Percentiles rank a stretch among this genome's conserved stretches.
These are phyloP conservation scores for Pelusios castaneus DNA, from an alignment of 2,113 vertebrate genomes.

Conservation along the genomic window DNA sequence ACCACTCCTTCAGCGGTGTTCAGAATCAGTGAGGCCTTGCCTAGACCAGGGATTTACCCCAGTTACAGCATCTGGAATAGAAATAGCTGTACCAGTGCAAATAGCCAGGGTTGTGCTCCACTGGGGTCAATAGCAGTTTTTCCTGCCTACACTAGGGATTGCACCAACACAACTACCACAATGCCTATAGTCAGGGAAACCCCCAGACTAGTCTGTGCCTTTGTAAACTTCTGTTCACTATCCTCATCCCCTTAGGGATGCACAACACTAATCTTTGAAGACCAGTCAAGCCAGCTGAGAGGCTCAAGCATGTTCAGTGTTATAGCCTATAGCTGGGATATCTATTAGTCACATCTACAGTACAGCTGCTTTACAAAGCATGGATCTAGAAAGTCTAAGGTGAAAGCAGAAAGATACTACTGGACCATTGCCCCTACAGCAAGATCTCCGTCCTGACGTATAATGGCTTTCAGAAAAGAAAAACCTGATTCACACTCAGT, in stretches of 20 bases:
- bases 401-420: accelerated
- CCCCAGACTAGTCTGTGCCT: not conserved
- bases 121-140: not conserved
- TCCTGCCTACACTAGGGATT: not conserved
- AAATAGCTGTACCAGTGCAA: not conserved
- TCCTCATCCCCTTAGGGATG: not conserved
- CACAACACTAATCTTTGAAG: not conserved
- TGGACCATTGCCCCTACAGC: accelerated
- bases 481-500: not conserved
- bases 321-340: not conserved
- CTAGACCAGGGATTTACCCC: not conserved
- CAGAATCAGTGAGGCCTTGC: accelerated
- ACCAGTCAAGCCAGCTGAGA: not conserved
- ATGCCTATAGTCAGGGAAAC: accelerated
- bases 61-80: not conserved
- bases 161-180: not conserved
- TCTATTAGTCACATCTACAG: not conserved
- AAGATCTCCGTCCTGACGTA: not conserved
- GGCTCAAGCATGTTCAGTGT: not conserved
- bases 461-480: not conserved
- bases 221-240: not conserved
- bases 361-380: accelerated
- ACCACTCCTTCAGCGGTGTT: accelerated
- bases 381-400: accelerated
- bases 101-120: too few relatives aligned